Percentiles rank a stretch among this genome's conserved stretches.
Evolutionary conservation across 2,113 vertebrate species (phyloP).

Genomic region (Octodon degus): DNA sequence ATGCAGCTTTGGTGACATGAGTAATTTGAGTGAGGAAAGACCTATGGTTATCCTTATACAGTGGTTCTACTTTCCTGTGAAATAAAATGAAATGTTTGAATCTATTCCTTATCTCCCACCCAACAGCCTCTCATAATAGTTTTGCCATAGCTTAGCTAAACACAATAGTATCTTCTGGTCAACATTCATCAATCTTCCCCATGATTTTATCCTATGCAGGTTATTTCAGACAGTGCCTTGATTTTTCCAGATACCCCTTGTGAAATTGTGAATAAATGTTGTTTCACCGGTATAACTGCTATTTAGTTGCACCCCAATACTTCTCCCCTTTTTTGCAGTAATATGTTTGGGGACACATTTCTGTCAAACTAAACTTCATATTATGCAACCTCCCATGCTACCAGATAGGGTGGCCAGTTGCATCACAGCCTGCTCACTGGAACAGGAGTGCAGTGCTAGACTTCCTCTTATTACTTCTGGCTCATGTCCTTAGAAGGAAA

Average conservation of each 20-base stretch:
- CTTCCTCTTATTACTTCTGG: neutral
- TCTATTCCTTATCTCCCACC: neutral
- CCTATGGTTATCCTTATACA: neutral
- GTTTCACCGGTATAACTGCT: neutral
- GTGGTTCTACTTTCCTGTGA: conserved; percentile 20
- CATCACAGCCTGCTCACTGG: neutral
- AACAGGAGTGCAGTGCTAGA: neutral
- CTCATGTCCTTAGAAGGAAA: neutral
- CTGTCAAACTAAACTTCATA: neutral
- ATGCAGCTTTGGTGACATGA: neutral
- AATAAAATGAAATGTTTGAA: neutral
- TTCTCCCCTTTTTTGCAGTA: neutral
- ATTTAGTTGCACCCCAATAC: neutral
- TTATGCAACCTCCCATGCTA: neutral
- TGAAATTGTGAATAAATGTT: conserved; percentile 6
- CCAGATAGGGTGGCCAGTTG: neutral
- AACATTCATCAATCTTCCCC: neutral
- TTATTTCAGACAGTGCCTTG: neutral
- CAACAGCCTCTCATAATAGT: neutral
- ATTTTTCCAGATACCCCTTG: neutral
- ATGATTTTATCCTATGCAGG: neutral
- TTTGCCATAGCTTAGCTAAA: conserved; percentile 2
- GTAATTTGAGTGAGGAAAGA: neutral
- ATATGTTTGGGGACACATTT: neutral
- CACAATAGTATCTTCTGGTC: neutral